These are phyloP conservation scores for Vulpes lagopus DNA, from an alignment of 2,113 vertebrate genomes.

Conservation along the genomic window DNA sequence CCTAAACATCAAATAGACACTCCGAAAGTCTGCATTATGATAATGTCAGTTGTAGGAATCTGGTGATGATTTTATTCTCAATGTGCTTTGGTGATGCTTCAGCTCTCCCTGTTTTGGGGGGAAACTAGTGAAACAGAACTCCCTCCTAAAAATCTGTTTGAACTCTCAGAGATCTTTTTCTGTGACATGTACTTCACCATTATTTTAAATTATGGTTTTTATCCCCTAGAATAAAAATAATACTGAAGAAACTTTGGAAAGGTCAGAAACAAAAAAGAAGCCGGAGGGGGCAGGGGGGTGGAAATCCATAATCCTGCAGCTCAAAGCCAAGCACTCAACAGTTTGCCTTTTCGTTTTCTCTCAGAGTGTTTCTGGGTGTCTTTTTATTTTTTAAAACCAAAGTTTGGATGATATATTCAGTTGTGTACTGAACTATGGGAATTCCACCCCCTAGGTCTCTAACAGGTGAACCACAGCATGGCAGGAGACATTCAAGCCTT, in stretches of 20 bases:
- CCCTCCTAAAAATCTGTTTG: not conserved
- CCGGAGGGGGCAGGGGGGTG: too few species aligned
- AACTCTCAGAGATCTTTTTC: not conserved
- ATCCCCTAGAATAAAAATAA: constrained; percentile 33
- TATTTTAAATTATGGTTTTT: not conserved
- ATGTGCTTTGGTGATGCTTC: not conserved
- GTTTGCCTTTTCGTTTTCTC: not conserved
- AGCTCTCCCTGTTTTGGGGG: not conserved
- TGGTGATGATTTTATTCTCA: not conserved
- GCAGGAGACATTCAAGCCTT: not conserved
- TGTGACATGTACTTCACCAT: not conserved
- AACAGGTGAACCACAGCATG: not conserved
- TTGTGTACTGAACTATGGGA: not conserved
- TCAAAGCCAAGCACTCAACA: not conserved
- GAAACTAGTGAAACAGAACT: not conserved
- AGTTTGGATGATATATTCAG: not conserved
- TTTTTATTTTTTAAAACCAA: constrained; percentile 35
- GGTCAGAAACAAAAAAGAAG: not conserved
- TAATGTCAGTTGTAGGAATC: not conserved
- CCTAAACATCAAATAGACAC: not conserved
- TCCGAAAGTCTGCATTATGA: fast-evolving
- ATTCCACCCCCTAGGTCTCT: not conserved
- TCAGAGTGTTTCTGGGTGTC: not conserved
- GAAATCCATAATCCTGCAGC: not conserved
- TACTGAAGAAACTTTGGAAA: constrained; percentile 27